Conservation (phyloP, 2,797 vertebrate species). For the Sebastes diaconus region DNA sequence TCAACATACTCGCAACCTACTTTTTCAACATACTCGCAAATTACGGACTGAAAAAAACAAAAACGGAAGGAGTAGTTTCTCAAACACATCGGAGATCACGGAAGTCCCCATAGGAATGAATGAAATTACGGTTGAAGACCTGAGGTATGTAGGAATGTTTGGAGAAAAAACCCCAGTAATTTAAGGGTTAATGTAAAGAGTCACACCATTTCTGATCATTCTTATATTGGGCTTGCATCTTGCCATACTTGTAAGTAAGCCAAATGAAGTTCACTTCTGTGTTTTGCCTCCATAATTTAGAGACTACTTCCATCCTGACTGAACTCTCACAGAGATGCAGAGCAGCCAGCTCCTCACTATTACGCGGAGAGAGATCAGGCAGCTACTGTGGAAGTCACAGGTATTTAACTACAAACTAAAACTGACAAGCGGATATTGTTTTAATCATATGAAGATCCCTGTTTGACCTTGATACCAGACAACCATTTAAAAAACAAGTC, state of each 20-base stretch:
- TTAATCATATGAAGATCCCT: conserved; percentile 14
- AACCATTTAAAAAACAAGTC: conserved; percentile 16
- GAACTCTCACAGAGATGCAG: background rate
- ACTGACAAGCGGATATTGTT: conserved; percentile 7
- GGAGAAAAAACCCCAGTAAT: background rate
- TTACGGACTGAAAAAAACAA: no score
- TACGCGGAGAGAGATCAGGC: background rate
- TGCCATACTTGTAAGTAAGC: background rate
- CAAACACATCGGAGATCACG: no score
- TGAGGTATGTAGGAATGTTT: background rate
- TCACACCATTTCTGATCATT: background rate
- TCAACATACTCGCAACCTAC: no score
- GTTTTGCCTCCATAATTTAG: conserved; percentile 20
- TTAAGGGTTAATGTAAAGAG: background rate
- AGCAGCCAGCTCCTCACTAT: background rate
- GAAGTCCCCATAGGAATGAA: no score
- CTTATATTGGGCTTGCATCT: background rate
- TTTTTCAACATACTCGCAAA: no score
- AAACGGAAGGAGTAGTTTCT: no score
- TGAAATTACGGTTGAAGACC: no score
- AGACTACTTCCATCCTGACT: background rate
- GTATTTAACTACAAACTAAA: conserved; percentile 14
- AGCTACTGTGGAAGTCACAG: background rate
- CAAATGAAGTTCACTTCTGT: background rate
- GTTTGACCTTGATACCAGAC: conserved; percentile 16